Evolutionary conservation across 2,113 vertebrate species (phyloP), one percentile per base, ranked within the genome.

Genomic region (Talpa occidentalis): DNA sequence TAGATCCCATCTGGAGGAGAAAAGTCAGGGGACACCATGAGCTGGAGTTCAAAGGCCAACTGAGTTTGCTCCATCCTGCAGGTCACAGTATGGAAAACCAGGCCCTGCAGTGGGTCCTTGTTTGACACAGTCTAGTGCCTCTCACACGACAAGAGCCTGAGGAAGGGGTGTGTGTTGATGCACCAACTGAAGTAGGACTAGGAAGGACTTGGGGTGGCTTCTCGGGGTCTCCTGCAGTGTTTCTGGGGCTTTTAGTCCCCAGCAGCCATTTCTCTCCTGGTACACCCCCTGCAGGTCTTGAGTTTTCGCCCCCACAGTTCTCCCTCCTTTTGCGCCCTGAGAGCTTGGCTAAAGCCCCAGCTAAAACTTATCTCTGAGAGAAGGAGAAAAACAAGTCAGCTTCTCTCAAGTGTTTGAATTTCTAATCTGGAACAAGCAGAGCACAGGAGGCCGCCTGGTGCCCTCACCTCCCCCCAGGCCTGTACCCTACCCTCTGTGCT

Each of bases 1-100:
- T 97, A 98, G 92, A 98, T 98, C 9, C 98, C 98, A 60, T 97
- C 97, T 97, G 10, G n/a, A 60, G 69, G 74, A 54, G 81, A 90
- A 15, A 81, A 90, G 88, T 12, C n/a, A 32, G 44, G 5, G 32
- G 64, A 66, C 66, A 47, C 3, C 1, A 5, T 97, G 94, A 97
- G 89, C 56, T 42, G 82, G 82, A 16, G 74, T 12, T 69, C 72
- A 44, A 76, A 80, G 35, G 24, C 73, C 9, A 16, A 3, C 56
- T 0, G 30, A 42, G 35, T 21, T 64, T 12, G 4, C 12, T n/a
- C 49, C 16, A 30, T 54, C 83, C 80, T n/a, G 66, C 42, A 17
- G 35, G 37, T 84, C 60, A 16, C 14, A 66, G 74, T 0, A 10
- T 59, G 80, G 79, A 74, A 12, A n/a, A n/a, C 47, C 81, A 67